These are phyloP conservation scores for Epinephelus coioides DNA, from an alignment of 2,797 vertebrate genomes.

Conservation along the genomic window DNA sequence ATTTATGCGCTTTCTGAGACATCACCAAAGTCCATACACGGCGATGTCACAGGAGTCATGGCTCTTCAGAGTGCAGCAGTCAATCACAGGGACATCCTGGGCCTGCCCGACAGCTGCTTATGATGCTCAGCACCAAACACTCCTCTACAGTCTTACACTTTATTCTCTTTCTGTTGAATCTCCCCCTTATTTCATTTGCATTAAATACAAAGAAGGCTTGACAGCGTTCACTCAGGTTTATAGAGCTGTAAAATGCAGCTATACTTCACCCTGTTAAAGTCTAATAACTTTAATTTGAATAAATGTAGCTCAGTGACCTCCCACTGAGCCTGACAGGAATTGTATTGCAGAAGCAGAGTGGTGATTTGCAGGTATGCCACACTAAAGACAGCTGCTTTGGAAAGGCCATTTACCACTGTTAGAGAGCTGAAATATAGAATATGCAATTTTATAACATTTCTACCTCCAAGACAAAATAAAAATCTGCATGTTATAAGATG, in stretches of 20 bases:
- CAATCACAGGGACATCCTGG: slow-evolving; percentile 60
- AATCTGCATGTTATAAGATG: slow-evolving; percentile 56
- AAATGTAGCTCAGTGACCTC: slow-evolving; percentile 17
- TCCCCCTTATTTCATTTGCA: slow-evolving; percentile 6
- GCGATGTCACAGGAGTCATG: slow-evolving; percentile 75
- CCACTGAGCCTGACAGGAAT: slow-evolving; percentile 30
- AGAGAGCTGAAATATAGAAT: slow-evolving; percentile 26
- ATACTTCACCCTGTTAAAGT: slow-evolving; percentile 10
- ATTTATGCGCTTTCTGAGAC: slow-evolving; percentile 60
- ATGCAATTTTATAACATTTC: slow-evolving; percentile 41
- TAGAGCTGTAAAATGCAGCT: slow-evolving; percentile 6
- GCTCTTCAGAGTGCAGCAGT: slow-evolving; percentile 64
- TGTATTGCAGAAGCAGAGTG: slow-evolving; percentile 32
- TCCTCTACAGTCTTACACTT: slow-evolving; percentile 9
- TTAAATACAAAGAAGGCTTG: background rate
- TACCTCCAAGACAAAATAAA: slow-evolving; percentile 60
- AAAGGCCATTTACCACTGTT: slow-evolving; percentile 30
- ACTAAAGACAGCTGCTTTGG: slow-evolving; percentile 12
- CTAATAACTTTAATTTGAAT: slow-evolving; percentile 40
- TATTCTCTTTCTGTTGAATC: background rate
- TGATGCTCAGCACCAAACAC: slow-evolving; percentile 25
- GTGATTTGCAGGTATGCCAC: slow-evolving; percentile 35
- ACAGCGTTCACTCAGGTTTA: slow-evolving; percentile 13
- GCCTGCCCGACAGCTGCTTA: slow-evolving; percentile 51
- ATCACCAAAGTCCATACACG: slow-evolving; percentile 60